Evolutionary conservation across 2,113 vertebrate species (phyloP).

Genomic region (Nettapus auritus): DNA sequence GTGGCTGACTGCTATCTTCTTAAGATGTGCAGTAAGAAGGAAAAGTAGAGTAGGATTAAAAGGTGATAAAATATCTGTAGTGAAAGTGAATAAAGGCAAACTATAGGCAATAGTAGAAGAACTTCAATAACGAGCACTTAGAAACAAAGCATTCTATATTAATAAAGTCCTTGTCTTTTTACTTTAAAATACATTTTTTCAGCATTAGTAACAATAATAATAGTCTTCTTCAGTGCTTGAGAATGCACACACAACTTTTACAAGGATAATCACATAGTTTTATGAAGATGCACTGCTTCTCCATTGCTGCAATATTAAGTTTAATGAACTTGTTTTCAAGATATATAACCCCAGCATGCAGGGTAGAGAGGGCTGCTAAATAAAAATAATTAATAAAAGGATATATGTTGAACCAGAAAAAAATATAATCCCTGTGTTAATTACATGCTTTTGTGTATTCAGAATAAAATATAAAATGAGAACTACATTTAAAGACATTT

Average conservation of each 20-base stretch:
- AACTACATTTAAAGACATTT: background rate
- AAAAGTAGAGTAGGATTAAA: constrained; percentile 37
- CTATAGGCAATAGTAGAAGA: background rate
- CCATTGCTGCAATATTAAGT: background rate
- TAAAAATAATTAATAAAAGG: background rate
- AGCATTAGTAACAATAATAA: constrained; percentile 33
- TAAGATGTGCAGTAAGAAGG: constrained; percentile 7
- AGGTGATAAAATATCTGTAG: constrained; percentile 6
- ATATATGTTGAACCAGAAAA: background rate
- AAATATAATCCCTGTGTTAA: background rate
- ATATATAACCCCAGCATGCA: background rate
- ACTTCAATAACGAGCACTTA: background rate
- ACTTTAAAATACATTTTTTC: constrained; percentile 22
- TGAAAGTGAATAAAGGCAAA: constrained; percentile 46
- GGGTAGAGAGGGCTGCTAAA: background rate
- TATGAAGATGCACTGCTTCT: background rate
- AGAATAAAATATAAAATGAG: background rate
- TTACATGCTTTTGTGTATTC: background rate
- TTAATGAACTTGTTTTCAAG: background rate
- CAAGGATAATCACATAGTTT: background rate
- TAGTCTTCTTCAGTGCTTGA: background rate
- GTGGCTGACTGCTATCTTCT: background rate
- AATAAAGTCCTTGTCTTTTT: constrained; percentile 35
- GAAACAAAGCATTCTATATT: background rate
- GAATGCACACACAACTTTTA: background rate